Conservation (phyloP, 2,113 vertebrate species). For the Spilogale gracilis region DNA sequence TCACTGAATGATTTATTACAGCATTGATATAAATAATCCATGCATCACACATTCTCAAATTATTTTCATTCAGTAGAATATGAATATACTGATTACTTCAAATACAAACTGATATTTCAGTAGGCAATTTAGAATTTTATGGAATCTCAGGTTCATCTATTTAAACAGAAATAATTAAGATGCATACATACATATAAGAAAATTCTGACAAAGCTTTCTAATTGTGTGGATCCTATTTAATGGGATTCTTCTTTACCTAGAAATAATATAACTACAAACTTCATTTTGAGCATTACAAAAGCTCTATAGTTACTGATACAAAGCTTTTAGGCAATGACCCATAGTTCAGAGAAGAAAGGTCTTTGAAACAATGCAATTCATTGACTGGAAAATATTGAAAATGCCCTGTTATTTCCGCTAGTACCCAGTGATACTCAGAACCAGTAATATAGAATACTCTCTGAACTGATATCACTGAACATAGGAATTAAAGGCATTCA, state of each 20-base stretch:
- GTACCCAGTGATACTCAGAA: background rate
- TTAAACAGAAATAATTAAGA: constrained; percentile 69
- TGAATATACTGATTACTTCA: constrained; percentile 72
- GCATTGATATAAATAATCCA: constrained; percentile 54
- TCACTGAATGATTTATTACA: constrained; percentile 7
- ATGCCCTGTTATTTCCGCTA: background rate
- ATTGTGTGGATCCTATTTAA: constrained; percentile 50
- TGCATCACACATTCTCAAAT: constrained; percentile 62
- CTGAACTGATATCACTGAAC: background rate
- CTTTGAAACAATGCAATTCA: constrained; percentile 49
- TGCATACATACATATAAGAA: background rate
- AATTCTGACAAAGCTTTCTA: constrained; percentile 65
- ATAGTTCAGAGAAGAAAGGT: background rate
- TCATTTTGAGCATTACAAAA: constrained; percentile 39
- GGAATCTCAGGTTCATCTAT: constrained; percentile 54
- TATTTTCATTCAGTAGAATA: constrained; percentile 64
- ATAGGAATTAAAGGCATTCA: background rate
- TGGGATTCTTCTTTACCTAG: constrained; percentile 16
- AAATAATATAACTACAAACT: background rate
- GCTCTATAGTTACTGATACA: background rate
- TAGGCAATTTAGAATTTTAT: constrained; percentile 57
- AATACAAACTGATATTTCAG: constrained; percentile 67
- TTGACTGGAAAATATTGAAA: constrained; percentile 42
- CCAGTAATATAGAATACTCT: background rate
- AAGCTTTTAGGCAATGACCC: background rate